Evolutionary conservation across 2,113 vertebrate species (phyloP), one percentile per base, ranked within the genome.

Genomic region (Pluvianellus socialis): DNA sequence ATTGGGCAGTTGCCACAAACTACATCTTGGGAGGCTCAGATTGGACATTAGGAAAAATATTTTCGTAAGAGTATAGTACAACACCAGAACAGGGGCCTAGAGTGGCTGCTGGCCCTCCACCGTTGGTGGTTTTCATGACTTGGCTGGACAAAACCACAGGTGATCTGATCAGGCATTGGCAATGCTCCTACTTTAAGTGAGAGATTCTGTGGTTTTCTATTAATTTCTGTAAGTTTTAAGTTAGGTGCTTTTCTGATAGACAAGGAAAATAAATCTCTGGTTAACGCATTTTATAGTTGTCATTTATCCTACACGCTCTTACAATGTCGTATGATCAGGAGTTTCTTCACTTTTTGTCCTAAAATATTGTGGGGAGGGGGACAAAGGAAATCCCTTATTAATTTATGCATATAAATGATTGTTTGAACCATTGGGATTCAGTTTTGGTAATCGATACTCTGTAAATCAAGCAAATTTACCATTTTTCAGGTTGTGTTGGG

Each of bases 71-170:
- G 7, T 22, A 9, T 1, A 24, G 21, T 44, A 30, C 10, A 77
- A 3, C 8, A 59, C 2, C 5, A 63, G 27, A 53, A 30, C 1
- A 12, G 14, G 5, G 27, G 3, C 17, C 35, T 17, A 0, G 0
- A 23, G 62, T 22, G 42, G 42, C 8, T 12, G 12, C 3, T 16
- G 33, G 44, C 6, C 47, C 19, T 67, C 32, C 10, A 0, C 3
- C 10, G 20, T 42, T 59, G 32, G n/a, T 1, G 10, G 21, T 59
- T 86, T 67, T 80, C 8, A 2, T 44, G 14, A 4, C 22, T 76
- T 2, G 4, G 20, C 10, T 65, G 2, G 14, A 26, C 7, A 50
- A 70, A 88, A 32, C 4, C n/a, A 27, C 12, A 22, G 18, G 20
- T 58, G 42, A 53, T 12, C 6, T n/a, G 20, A 42, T 59, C 6